A percentile compares a stretch with the other conserved stretches of the same genome.
phyloP scores from a whole-genome alignment of 2,888 invertebrate genomes.

The Cantharis rustica region DNA sequence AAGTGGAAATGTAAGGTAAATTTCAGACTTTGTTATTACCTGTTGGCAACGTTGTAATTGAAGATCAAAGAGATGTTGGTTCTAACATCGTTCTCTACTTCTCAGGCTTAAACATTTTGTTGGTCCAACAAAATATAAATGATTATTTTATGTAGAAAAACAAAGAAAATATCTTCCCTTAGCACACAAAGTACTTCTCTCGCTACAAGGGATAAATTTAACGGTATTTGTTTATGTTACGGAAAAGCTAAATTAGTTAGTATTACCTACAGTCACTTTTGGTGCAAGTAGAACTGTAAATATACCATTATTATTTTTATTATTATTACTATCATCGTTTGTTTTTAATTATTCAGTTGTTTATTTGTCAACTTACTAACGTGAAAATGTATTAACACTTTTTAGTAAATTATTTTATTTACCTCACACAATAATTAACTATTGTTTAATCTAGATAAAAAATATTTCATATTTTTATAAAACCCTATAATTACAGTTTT shows the following conservation, averaged over 20 bases:
- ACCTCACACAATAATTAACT: too few relatives aligned
- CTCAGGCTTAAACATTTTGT: slow-evolving; percentile 11
- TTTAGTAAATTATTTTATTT: too few relatives aligned
- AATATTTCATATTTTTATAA: too few relatives aligned
- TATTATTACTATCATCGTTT: background rate
- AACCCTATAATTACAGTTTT: too few relatives aligned
- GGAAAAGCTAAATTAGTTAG: background rate
- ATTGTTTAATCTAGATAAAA: too few relatives aligned
- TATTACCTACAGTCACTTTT: background rate
- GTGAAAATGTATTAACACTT: too few relatives aligned
- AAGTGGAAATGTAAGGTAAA: slow-evolving; percentile 22
- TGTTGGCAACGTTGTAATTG: slow-evolving; percentile 31
- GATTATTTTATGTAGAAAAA: slow-evolving; percentile 28
- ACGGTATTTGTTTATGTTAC: background rate
- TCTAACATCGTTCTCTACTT: slow-evolving; percentile 9
- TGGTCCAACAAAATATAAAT: slow-evolving; percentile 23
- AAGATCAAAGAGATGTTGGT: slow-evolving; percentile 30
- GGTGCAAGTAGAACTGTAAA: background rate
- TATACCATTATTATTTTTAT: background rate
- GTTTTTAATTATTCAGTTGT: background rate
- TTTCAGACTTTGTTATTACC: slow-evolving; percentile 21
- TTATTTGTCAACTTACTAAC: background rate
- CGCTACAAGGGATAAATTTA: background rate
- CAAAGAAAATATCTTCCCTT: slow-evolving; percentile 16
- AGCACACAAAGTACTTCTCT: background rate